These are phyloP conservation scores for Plagiodera versicolora DNA, from an alignment of 2,888 invertebrate species.

Conservation along the genomic window DNA sequence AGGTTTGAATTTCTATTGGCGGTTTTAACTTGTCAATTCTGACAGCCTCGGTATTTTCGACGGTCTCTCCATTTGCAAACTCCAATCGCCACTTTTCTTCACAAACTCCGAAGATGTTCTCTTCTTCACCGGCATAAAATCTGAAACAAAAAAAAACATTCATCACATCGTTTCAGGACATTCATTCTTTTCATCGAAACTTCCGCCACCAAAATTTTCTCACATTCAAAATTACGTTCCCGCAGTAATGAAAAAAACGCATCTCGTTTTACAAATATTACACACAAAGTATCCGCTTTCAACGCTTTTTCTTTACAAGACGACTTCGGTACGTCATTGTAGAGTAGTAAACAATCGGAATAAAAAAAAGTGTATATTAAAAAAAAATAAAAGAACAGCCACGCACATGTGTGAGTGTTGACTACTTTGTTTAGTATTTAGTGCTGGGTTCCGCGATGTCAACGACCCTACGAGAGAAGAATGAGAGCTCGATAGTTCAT, in stretches of 20 bases:
- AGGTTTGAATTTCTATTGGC: conserved; percentile 25
- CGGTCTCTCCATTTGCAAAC: conserved; percentile 51
- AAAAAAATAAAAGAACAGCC: conserved; percentile 20
- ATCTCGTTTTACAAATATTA: conserved; percentile 2
- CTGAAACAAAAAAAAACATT: conserved; percentile 61
- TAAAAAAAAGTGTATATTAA: conserved; percentile 10
- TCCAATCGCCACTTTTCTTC: conserved; percentile 37
- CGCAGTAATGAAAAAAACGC: neutral
- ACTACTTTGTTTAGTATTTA: conserved; percentile 28
- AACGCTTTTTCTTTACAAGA: neutral
- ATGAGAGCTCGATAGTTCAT: conserved; percentile 8
- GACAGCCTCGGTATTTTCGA: conserved; percentile 54
- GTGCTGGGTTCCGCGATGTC: conserved; percentile 17
- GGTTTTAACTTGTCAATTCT: conserved; percentile 37
- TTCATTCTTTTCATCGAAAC: too few species aligned
- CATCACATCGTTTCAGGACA: conserved; percentile 3
- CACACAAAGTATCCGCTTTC: conserved; percentile 12
- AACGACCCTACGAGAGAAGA: conserved; percentile 22
- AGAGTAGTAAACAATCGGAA: conserved; percentile 19
- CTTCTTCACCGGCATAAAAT: conserved; percentile 69
- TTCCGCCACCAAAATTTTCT: neutral
- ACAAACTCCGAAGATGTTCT: conserved; percentile 55
- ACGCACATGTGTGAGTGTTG: neutral
- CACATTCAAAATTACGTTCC: neutral
- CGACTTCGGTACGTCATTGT: conserved; percentile 13